Percentiles rank a stretch among this genome's conserved stretches.
Conservation (phyloP, 2,113 vertebrate genomes). For the Sorex fumeus region DNA sequence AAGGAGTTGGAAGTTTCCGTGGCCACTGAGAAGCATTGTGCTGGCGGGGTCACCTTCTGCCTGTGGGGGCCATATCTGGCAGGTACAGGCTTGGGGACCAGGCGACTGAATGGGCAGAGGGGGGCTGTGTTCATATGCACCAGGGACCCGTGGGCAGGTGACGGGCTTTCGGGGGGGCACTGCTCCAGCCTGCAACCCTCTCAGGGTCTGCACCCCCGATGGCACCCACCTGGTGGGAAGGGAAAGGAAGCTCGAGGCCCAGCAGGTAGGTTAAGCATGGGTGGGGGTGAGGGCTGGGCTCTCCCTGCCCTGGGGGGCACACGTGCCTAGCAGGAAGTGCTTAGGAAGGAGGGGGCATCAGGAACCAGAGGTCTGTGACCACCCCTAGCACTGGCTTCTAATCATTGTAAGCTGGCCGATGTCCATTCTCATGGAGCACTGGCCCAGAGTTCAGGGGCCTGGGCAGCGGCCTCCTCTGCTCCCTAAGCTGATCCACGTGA, state of each 20-base stretch:
- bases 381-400: not conserved
- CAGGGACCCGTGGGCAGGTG: not conserved
- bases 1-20: not conserved
- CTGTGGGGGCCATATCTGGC: not conserved
- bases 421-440: not conserved
- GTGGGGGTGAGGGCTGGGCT: not conserved
- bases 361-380: not conserved
- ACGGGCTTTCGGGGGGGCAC: too few relatives aligned
- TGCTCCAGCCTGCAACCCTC: too few relatives aligned
- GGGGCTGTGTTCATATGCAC: not conserved
- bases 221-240: not conserved
- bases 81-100: not conserved
- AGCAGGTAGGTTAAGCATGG: not conserved
- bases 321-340: not conserved
- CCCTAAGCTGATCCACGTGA: too few relatives aligned
- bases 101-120: not conserved
- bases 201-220: not conserved
- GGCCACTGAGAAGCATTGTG: not conserved
- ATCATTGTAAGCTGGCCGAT: not conserved
- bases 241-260: not conserved
- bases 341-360: fast-evolving
- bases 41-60: not conserved
- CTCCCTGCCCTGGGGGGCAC: not conserved
- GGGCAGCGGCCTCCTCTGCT: not conserved
- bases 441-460: not conserved